Percentiles rank a stretch among this genome's conserved stretches.
Evolutionary conservation across 2,113 vertebrate species (phyloP).

Genomic region (Indri indri): DNA sequence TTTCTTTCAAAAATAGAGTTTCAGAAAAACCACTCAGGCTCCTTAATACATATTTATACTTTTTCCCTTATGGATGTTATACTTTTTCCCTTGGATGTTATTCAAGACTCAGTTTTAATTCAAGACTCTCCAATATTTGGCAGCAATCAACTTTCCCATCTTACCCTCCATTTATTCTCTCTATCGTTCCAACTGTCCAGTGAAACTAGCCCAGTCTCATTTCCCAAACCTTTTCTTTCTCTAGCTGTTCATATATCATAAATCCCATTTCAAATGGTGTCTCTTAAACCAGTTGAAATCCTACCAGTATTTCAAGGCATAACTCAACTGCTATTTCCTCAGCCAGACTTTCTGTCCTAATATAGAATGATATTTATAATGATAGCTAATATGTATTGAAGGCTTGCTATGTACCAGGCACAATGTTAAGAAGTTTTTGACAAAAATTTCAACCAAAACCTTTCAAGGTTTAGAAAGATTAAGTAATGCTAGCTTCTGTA

Average conservation of each 20-base stretch:
- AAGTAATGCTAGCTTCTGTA: background rate
- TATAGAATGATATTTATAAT: conserved; percentile 34
- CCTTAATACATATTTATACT: background rate
- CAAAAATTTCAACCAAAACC: conserved; percentile 39
- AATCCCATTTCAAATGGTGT: background rate
- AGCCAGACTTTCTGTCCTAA: background rate
- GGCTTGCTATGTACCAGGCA: background rate
- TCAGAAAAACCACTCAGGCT: background rate
- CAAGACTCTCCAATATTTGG: background rate
- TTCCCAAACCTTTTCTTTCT: background rate
- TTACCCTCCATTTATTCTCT: background rate
- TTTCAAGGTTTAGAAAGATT: conserved; percentile 34
- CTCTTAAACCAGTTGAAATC: background rate
- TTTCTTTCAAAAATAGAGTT: background rate
- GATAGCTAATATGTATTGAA: conserved; percentile 31
- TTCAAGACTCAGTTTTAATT: background rate
- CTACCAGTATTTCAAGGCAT: background rate
- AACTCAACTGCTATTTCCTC: conserved; percentile 32
- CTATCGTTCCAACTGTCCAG: background rate
- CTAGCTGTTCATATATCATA: background rate
- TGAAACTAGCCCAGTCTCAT: background rate
- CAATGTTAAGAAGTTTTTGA: background rate
- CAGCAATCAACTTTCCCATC: background rate
- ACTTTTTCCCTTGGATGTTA: background rate
- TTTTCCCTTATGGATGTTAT: background rate